phyloP scores from a whole-genome alignment of 2,888 invertebrate genomes.

The Romanomermis culicivorax region DNA sequence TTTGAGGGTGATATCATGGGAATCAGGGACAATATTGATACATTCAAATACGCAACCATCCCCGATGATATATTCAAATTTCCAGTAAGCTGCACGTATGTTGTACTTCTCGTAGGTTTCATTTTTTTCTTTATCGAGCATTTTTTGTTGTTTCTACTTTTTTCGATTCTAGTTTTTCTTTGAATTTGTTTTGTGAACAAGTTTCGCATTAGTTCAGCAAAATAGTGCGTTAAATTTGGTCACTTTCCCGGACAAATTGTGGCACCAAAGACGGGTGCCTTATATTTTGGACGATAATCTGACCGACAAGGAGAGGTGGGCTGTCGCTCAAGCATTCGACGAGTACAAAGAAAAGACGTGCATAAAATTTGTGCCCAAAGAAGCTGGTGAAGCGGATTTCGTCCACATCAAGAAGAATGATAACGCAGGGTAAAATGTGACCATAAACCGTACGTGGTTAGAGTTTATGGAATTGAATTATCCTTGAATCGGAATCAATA shows the following conservation, averaged over 20 bases:
- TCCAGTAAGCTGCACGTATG: constrained; percentile 13
- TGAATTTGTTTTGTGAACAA: not conserved
- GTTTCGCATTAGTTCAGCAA: constrained; percentile 17
- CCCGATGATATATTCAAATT: constrained; percentile 16
- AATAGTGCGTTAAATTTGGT: constrained; percentile 25
- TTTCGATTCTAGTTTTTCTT: constrained; percentile 8
- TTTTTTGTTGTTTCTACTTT: not conserved
- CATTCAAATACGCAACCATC: constrained; percentile 11
- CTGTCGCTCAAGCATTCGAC: constrained; percentile 39
- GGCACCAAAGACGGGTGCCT: constrained; percentile 23
- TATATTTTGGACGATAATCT: constrained; percentile 27
- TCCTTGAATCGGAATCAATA: too few relatives aligned
- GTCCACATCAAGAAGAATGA: constrained; percentile 37
- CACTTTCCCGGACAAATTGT: constrained; percentile 27
- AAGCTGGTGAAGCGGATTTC: constrained; percentile 38
- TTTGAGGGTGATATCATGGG: constrained; percentile 42
- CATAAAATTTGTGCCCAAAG: constrained; percentile 41
- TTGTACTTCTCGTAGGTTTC: not conserved
- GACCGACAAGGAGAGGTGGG: constrained; percentile 24
- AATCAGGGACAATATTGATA: constrained; percentile 15
- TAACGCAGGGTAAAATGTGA: constrained; percentile 25
- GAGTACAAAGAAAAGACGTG: constrained; percentile 44
- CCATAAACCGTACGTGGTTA: too few relatives aligned
- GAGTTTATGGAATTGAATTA: too few relatives aligned
- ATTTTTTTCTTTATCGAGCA: not conserved